Evolutionary conservation across 2,888 invertebrate species (phyloP).

Genomic region (Blera fallax): DNA sequence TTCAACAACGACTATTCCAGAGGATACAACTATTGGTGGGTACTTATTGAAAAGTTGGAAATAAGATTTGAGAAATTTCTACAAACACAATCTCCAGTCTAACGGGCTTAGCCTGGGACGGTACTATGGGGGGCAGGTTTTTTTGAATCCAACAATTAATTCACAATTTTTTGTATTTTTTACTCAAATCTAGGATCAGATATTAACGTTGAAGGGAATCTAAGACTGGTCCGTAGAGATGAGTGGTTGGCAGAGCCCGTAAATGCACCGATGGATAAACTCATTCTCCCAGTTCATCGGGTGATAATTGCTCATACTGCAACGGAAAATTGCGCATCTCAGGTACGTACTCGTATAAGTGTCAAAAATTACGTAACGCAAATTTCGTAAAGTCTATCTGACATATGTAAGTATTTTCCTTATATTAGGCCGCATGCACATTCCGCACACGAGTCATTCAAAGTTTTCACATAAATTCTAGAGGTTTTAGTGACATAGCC

Average conservation of each 20-base stretch:
- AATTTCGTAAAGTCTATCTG: neutral
- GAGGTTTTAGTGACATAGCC: slow-evolving; percentile 86
- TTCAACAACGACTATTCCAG: slow-evolving; percentile 81
- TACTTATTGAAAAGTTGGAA: neutral
- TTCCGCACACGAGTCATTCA: slow-evolving; percentile 83
- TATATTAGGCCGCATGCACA: slow-evolving; percentile 83
- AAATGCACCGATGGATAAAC: slow-evolving; percentile 79
- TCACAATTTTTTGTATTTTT: neutral
- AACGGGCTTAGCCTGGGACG: no score
- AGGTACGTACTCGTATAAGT: slow-evolving; percentile 80
- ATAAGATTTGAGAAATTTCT: no score
- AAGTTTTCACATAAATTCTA: slow-evolving; percentile 86
- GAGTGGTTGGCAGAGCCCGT: slow-evolving; percentile 88
- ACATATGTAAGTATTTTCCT: neutral
- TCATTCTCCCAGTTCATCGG: slow-evolving; percentile 83
- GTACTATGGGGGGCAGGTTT: no score
- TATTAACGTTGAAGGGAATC: slow-evolving; percentile 77
- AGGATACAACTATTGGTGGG: slow-evolving; percentile 82
- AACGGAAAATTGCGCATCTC: slow-evolving; percentile 84
- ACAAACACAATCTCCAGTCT: no score
- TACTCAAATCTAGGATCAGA: slow-evolving; percentile 57
- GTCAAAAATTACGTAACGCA: neutral
- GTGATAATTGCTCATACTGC: slow-evolving; percentile 87
- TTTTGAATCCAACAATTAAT: no score
- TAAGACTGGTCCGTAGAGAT: slow-evolving; percentile 84